A percentile compares a stretch with the other conserved stretches of the same genome.
These are phyloP conservation scores for Acronicta alni DNA, from an alignment of 2,888 invertebrate species.

Conservation along the genomic window DNA sequence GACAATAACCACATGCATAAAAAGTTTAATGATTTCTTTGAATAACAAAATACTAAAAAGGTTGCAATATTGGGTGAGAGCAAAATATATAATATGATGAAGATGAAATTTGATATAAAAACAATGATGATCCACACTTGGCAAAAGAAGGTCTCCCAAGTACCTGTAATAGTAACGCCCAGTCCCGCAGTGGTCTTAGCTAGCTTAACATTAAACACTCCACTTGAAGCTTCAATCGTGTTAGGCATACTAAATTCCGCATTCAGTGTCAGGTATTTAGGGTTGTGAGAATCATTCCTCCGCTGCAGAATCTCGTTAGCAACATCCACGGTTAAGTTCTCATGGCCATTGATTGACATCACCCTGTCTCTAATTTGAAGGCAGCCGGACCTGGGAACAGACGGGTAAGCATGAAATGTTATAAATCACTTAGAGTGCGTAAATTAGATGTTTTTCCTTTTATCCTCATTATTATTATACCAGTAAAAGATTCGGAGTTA, in stretches of 20 bases:
- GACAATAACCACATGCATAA: constrained; percentile 5
- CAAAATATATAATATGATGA: background rate
- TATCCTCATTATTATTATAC: no score
- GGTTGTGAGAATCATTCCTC: constrained; percentile 88
- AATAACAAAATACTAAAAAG: background rate
- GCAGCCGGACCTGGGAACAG: constrained; percentile 90
- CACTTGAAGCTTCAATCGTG: constrained; percentile 96
- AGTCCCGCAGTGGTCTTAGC: constrained; percentile 94
- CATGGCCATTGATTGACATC: constrained; percentile 94
- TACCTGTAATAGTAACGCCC: constrained; percentile 96
- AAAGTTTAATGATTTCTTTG: background rate
- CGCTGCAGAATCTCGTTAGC: constrained; percentile 90
- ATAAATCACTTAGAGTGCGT: no score
- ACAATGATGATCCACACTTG: background rate
- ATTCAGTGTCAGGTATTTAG: constrained; percentile 93
- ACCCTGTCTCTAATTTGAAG: constrained; percentile 95
- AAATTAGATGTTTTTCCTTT: no score
- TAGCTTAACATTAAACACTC: constrained; percentile 96
- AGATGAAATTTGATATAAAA: background rate
- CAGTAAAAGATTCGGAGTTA: no score
- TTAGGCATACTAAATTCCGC: constrained; percentile 97
- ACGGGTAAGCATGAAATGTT: background rate
- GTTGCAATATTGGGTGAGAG: background rate
- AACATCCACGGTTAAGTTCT: constrained; percentile 90
- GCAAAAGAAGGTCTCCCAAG: background rate